Percentiles rank a stretch among this genome's conserved stretches.
Conservation (phyloP, 2,113 vertebrate species). For the Chaetodon auriga region DNA sequence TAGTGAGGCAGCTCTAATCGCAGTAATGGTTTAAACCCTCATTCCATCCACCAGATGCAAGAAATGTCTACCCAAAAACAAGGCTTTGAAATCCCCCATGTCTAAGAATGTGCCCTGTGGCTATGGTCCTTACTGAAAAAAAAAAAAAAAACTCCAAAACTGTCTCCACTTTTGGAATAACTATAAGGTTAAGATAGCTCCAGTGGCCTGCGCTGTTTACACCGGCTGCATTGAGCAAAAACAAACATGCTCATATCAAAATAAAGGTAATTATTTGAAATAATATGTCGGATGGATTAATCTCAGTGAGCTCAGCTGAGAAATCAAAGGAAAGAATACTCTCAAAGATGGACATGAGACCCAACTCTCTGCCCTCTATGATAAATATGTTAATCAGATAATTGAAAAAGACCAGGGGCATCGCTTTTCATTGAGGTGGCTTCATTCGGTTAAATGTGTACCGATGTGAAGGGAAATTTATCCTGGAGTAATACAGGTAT, state of each 20-base stretch:
- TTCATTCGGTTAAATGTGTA: neutral
- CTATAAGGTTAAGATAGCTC: slow-evolving; percentile 59
- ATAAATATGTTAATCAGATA: neutral
- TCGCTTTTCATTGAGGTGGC: neutral
- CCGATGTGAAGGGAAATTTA: neutral
- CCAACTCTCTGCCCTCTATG: neutral
- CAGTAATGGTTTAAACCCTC: slow-evolving; percentile 84
- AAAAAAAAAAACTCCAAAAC: slow-evolving; percentile 61
- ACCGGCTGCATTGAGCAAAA: slow-evolving; percentile 12
- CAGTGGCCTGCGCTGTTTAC: slow-evolving; percentile 52
- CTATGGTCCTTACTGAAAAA: slow-evolving; percentile 69
- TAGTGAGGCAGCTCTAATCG: slow-evolving; percentile 85
- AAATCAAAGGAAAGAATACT: neutral
- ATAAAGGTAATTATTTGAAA: slow-evolving; percentile 16
- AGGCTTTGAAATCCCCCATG: slow-evolving; percentile 80
- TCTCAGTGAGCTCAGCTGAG: neutral
- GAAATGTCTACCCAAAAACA: slow-evolving; percentile 79
- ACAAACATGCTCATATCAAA: slow-evolving; percentile 5
- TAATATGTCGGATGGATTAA: neutral
- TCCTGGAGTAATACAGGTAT: neutral
- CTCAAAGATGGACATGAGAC: neutral
- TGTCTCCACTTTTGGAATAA: slow-evolving; percentile 66
- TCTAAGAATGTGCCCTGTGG: slow-evolving; percentile 79
- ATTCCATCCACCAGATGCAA: slow-evolving; percentile 82
- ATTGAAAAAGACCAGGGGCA: neutral